phyloP scores from a whole-genome alignment of 1,140 invertebrate genomes.

The Paramacrobiotus metropolitanus region DNA sequence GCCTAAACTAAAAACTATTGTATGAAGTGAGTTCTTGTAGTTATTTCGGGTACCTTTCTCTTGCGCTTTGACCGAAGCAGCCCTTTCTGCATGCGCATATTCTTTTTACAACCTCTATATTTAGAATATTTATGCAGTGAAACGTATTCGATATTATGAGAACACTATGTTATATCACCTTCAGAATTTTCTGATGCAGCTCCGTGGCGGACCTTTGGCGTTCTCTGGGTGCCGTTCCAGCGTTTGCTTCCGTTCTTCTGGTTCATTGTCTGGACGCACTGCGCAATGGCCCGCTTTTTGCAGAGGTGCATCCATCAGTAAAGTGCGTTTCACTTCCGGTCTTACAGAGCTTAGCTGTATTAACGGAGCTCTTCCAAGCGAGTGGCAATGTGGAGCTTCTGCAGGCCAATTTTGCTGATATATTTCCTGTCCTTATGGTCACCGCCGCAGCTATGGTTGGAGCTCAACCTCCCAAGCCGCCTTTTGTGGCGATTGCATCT shows the following conservation, averaged over 20 bases:
- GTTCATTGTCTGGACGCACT: neutral
- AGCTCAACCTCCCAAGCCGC: neutral
- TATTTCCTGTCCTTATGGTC: neutral
- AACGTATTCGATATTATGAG: too few species aligned
- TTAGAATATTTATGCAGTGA: too few species aligned
- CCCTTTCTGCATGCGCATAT: too few species aligned
- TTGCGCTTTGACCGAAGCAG: too few species aligned
- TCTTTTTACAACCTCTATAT: too few species aligned
- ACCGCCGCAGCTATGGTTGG: neutral
- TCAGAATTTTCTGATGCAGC: neutral
- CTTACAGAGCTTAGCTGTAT: neutral
- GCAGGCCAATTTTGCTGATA: constrained; percentile 2
- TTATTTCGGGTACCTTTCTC: too few species aligned
- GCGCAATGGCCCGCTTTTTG: neutral
- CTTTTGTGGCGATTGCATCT: neutral
- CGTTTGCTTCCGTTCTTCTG: neutral
- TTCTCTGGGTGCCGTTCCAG: neutral
- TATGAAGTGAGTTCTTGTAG: too few species aligned
- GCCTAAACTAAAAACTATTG: too few species aligned
- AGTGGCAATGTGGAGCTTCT: neutral
- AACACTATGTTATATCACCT: too few species aligned
- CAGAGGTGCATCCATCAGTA: neutral
- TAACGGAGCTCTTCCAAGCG: neutral
- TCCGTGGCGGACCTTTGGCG: neutral
- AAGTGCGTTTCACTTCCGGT: neutral